Evolutionary conservation across 2,113 vertebrate species (phyloP).

Genomic region (Elephantulus edwardii): DNA sequence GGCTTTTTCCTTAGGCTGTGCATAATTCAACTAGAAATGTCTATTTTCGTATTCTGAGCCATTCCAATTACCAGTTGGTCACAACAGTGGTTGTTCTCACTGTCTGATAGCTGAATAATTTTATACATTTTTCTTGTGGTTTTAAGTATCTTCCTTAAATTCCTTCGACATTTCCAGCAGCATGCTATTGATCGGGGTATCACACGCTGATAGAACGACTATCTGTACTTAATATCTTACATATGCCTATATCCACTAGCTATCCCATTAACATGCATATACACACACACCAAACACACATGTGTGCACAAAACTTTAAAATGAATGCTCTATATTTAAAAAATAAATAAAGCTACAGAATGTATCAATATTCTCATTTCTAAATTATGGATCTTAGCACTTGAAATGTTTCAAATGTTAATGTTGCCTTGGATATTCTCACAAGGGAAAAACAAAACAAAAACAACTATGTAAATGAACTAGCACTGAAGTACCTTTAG

Average conservation of each 20-base stretch:
- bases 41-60: constrained; percentile 4
- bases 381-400: not conserved
- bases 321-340: not conserved
- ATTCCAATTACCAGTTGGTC: not conserved
- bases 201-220: not conserved
- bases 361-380: not conserved
- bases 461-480: not conserved
- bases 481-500: not conserved
- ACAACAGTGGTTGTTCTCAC: not conserved
- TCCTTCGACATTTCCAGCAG: not conserved
- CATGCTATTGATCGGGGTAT: not conserved
- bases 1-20: not conserved
- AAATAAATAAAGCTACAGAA: not conserved
- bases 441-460: not conserved
- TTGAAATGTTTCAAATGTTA: not conserved
- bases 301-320: not conserved
- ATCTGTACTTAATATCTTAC: no score
- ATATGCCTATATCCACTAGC: no score
- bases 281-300: not conserved
- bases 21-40: not conserved
- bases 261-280: not conserved
- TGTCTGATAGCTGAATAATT: not conserved
- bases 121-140: not conserved
- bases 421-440: not conserved
- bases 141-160: not conserved